Conservation (phyloP, 1,140 invertebrate genomes). For the Habropoda laboriosa region DNA sequence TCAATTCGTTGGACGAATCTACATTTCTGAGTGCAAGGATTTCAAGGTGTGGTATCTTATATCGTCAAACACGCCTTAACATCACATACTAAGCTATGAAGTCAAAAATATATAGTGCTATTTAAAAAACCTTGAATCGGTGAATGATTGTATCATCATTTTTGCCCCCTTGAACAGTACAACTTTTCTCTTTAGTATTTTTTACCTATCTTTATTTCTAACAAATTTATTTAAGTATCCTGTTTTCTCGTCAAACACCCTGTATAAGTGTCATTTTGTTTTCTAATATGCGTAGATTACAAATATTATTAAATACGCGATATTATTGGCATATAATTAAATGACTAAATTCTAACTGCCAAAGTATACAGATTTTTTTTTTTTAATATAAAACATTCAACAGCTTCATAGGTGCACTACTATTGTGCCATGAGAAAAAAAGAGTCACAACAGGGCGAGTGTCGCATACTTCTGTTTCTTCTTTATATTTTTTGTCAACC, state of each 20-base stretch:
- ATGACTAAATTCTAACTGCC: constrained; percentile 47
- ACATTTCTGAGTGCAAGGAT: too few species aligned
- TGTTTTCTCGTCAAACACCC: neutral
- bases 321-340: neutral
- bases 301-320: neutral
- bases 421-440: constrained; percentile 40
- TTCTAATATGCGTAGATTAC: neutral
- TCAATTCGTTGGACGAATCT: too few species aligned
- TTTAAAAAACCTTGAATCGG: too few species aligned
- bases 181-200: too few species aligned
- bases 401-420: constrained; percentile 8
- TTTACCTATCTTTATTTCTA: too few species aligned
- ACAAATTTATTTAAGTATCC: too few species aligned
- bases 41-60: too few species aligned
- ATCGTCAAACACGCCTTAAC: too few species aligned
- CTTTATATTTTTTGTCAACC: neutral
- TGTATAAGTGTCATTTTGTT: neutral
- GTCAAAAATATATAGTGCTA: too few species aligned
- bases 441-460: constrained; percentile 6
- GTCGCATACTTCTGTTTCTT: neutral
- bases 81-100: too few species aligned
- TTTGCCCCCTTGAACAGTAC: too few species aligned
- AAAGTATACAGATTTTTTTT: constrained; percentile 35
- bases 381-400: neutral
- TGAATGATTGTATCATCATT: too few species aligned